phyloP scores from a whole-genome alignment of 1,140 invertebrate species.

The Drosophila parvula region DNA sequence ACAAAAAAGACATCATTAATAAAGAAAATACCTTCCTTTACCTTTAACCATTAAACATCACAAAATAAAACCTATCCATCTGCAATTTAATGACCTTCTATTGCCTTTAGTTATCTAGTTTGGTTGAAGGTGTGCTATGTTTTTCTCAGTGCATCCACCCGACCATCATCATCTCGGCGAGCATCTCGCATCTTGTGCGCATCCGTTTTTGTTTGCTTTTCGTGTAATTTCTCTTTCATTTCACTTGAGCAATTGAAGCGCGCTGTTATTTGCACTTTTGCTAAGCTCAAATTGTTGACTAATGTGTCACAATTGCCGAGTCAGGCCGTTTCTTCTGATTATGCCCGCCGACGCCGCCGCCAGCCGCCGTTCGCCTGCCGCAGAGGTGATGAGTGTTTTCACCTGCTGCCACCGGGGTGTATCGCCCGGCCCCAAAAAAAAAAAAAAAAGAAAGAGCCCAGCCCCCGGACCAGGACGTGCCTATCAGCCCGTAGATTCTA shows the following conservation, averaged over 20 bases:
- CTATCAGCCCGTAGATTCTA: conserved; percentile 18
- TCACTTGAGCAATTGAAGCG: conserved; percentile 83
- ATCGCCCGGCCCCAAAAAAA: too few species aligned
- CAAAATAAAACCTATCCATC: neutral
- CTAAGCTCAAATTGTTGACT: conserved; percentile 83
- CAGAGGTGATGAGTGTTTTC: conserved; percentile 42
- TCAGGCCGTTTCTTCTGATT: conserved; percentile 59
- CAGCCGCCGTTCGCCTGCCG: neutral
- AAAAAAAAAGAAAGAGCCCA: neutral
- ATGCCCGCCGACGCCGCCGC: conserved; percentile 16
- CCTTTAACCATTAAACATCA: too few species aligned
- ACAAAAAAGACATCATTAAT: neutral
- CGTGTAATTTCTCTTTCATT: conserved; percentile 83
- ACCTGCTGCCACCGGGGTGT: conserved; percentile 30
- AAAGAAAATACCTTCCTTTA: neutral
- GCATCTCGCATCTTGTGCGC: conserved; percentile 54
- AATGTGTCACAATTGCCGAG: conserved; percentile 83
- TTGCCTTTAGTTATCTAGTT: neutral
- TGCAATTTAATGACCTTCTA: neutral
- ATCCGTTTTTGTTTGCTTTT: conserved; percentile 79
- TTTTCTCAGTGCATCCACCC: conserved; percentile 15
- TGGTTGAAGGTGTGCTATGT: neutral
- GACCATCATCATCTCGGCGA: conserved; percentile 36
- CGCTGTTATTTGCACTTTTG: conserved; percentile 82
- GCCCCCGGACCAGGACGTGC: conserved; percentile 56